Base-by-base conservation (phyloP, 1,140 invertebrate species). In the Scaptomyza graminum region DNA sequence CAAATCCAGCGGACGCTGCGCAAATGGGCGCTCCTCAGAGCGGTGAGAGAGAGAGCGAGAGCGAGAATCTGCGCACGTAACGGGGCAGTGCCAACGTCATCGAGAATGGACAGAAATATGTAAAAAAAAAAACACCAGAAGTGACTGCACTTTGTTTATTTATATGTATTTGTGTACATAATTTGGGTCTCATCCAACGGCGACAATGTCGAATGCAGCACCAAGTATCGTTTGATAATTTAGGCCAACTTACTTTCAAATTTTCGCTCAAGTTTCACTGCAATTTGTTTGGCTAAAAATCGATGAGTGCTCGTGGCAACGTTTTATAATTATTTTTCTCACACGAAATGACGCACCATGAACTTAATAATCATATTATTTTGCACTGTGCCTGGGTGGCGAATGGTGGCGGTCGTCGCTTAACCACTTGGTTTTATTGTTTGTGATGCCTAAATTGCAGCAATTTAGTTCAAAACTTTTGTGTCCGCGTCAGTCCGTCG, bases 281-380 rank as follows among this genome's bases (percentile, higher is more conserved):
- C 13, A 51, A 73, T 47, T 47, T 70, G 12, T 62, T 67, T 54
- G 67, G 73, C 54, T 75, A 79, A 79, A 79, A 79, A 79, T 79
- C 76, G 76, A 79, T 79, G 71, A 62, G 15, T 59, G 54, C 16
- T 71, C 68, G 68, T 71, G 41, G 37, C 16, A 11, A 62, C 68
- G 61, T 63, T 67, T 11, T 59, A 9, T 59, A 18, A 49, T 44
- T n/a, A n/a, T 66, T 50, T 71, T 47, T 57, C 1, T 39, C 34
- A 50, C 52, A 15, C 22, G 11, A 43, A 34, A 63, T 69, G 47
- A 63, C 52, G 66, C 66, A 74, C 64, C 28, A 22, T 34, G 43
- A 44, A 44, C 50, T 12, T 8, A 37, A 49, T 41, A 5, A 25
- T 54, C 22, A 37, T 43, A 46, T 62, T 55, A 22, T 37, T 16